Base-by-base conservation (phyloP, 2,888 invertebrate genomes). In the Hipparchia sbordonii region DNA sequence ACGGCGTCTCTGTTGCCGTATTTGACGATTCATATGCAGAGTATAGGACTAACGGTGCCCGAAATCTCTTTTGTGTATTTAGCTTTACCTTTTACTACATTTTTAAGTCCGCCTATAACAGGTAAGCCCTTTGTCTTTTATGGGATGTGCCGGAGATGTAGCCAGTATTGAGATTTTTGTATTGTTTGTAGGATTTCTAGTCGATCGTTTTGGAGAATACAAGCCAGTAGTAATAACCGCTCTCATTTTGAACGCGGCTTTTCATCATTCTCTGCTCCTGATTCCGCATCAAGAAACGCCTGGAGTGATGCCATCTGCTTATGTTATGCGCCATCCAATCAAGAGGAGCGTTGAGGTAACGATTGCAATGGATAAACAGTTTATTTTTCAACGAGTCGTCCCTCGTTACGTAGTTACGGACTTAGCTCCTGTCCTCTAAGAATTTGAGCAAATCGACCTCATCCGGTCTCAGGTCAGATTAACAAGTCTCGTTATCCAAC, bases 21-120 rank as follows among this genome's bases (percentile, higher is more conserved):
- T 87, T 91, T 98, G 82, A 97, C 98, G 2, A 96, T 98, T 79
- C 98, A 98, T 91, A 98, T 98, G 98, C 97, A 97, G 89, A 96
- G 97, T 83, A 96, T 98, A 85, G 98, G 98, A 74, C 94, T 98
- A 73, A 96, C 97, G 65, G 96, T 98, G 78, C 96, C 97, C 81
- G 97, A 98, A 93, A 97, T 97, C 76, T 97, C 97, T 71, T 96
- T 97, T 83, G 97, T 98, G 80, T 98, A 98, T 90, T 95, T 98
- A 81, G 96, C 97, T 2, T 94, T 98, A 83, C 98, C 98, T 8
- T 96, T 98, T 81, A 97, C 97, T 6, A 97, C 98, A 6, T 97
- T 98, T 85, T 91, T 98, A 78, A 96, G 97, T 80, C 97, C 98
- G 51, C 97, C 97, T 23, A 94, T 97, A 67, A 97, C 98, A 86